Evolutionary conservation across 2,888 invertebrate genomes (phyloP), one percentile per base, ranked within the genome.

Genomic region (Xiphydria camelus): DNA sequence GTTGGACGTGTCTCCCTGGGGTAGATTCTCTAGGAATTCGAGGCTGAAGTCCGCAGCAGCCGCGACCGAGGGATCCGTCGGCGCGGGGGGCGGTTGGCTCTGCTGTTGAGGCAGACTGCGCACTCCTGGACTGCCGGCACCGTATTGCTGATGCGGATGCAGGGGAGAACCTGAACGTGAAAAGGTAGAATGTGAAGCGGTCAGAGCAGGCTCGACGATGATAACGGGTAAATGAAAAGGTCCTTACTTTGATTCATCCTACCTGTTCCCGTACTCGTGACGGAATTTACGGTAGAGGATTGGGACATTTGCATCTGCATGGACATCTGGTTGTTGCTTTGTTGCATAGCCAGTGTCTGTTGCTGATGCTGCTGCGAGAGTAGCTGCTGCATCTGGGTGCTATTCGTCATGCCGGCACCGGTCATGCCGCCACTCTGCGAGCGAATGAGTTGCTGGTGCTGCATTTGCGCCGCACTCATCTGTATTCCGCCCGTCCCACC

Each of bases 1-100:
- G 67, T 83, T 85, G 66, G 83, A 83, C 47, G 88, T 83, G 75
- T 92, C 91, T 38, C 83, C 82, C 59, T 87, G 80, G 43, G 87
- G 86, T 74, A 92, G 82, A 77, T 87, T 88, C 75, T 92, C 92
- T 51, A 91, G 82, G 78, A 91, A 90, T 80, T 92, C 91, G 62
- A 92, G 83, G 75, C 85, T 87, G 76, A 92, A 88, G 77, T 91
- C 89, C 4, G 77, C 70, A 3, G 71, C 67, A 35, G 68, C 58
- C n/a, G 59, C 57, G 15, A 70, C 71, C 47, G 67, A 69, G 26
- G 65, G 64, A 43, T 75, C 71, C 10, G 51, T 54, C 10, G 59
- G 59, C 35, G 66, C 62, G 17, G 63, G 56, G 10, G 63, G 55
- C 31, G 68, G 59, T 69, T 63, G 66, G 29, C 29, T 55, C 45